Base-by-base conservation (phyloP, 2,113 vertebrate species). In the Vanacampus margaritifer region DNA sequence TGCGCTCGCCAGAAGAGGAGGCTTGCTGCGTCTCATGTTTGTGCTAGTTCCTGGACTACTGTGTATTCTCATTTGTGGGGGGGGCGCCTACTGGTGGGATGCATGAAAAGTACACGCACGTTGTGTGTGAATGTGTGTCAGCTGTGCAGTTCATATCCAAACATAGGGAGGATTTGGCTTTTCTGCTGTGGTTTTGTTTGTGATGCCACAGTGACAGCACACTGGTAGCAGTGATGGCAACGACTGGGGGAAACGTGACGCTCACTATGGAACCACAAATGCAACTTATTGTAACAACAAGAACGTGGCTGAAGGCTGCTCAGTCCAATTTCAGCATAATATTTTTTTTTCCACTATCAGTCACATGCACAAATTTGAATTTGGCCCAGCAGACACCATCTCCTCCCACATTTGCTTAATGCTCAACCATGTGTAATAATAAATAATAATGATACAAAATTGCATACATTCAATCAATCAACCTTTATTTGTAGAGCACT, bases 21-120 rank as follows among this genome's bases (percentile, higher is more conserved):
- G 60, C 86, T 77, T 28, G 73, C 81, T 86, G 84, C 45, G 87
- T 36, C 68, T 80, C 63, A 80, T 76, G 69, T 73, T 74, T 73
- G 75, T 58, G 69, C 80, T 66, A 67, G 81, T 78, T 82, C 68
- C 78, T 83, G 70, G 63, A 73, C 56, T 60, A 64, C 73, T 65
- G 73, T 75, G 74, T 73, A 64, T 80, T 67, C 73, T 64, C 32
- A 64, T 60, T 68, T 21, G 4, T 46, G 11, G 39, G 0, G 37
- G 37, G 12, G 7, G 50, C 45, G 28, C 46, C 1, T 21, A 60
- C 50, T 62, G 46, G 41, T 13, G 28, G 60, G 64, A 62, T 71
- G 67, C 64, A 45, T 46, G n/a, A 17, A 36, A 36, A 19, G 28
- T 19, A 32, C 57, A 28, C 9, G 12, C 48, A 59, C 39, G 2